Base-by-base conservation (phyloP, 2,113 vertebrate species). In the Entomyzon cyanotis region DNA sequence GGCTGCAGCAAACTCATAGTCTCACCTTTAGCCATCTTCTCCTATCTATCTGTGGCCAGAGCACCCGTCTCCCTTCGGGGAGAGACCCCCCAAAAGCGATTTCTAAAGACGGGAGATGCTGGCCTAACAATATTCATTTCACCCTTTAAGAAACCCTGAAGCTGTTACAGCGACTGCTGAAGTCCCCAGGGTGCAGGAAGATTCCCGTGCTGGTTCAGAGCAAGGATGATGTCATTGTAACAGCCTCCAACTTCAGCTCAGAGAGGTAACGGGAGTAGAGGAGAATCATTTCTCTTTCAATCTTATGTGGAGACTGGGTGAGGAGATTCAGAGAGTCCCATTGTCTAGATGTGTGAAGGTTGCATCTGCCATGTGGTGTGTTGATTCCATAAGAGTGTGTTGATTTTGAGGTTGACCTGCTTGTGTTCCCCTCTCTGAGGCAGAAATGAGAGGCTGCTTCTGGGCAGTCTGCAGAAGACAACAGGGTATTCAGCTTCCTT, bases 231-330 rank as follows among this genome's bases (percentile, higher is more conserved):
- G 99, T 99, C 96, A 99, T 99, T 50, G 99, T 99, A 75, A 99
- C 99, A 0, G 99, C 99, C 65, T 99, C 99, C 94, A 99, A 99
- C 98, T 99, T 99, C 98, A 99, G 99, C 95, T 99, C 99, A 5
- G 99, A 99, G 98, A 99, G 99, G 99, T 99, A 97, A 96, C 2
- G 50, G 89, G 39, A 75, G 64, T 30, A 84, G 91, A 96, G 75
- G 89, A 92, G 70, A 90, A 78, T 56, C 2, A 4, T 92, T 91
- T 90, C 85, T 93, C 87, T 96, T 95, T 95, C 49, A 2, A 80
- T 91, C 71, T 76, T 96, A 31, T 86, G 83, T 93, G 92, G 59
- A 88, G 84, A 73, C 64, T 89, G 96, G 67, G 84, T 87, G 89
- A 93, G 87, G 73, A 82, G 89, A 44, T 80, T 84, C 70, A 88